Evolutionary conservation across 2,797 vertebrate species (phyloP).

Genomic region (Petrocephalus schoutedeni): DNA sequence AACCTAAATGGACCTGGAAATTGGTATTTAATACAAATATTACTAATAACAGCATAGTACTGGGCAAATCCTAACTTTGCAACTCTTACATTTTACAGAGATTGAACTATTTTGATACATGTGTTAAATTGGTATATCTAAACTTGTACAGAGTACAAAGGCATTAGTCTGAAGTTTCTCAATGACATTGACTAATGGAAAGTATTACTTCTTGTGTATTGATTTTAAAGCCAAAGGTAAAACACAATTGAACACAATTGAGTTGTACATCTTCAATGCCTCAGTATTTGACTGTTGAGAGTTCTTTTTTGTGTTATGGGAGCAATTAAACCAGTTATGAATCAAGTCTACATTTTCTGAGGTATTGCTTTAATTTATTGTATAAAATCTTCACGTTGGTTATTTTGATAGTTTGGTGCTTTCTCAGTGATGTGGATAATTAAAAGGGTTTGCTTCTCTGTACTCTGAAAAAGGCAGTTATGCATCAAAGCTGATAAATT

Average conservation of each 20-base stretch:
- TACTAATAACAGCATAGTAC: not conserved
- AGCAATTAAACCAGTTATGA: not conserved
- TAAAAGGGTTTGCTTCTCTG: conserved; percentile 28
- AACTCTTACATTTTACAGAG: conserved; percentile 6
- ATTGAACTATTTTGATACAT: not conserved
- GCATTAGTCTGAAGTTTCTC: not conserved
- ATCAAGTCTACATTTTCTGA: not conserved
- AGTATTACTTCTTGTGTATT: conserved; percentile 22
- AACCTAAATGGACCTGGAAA: not conserved
- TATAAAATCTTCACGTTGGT: not conserved
- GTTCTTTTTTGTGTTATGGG: not conserved
- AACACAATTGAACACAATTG: not conserved
- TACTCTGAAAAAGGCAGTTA: conserved; percentile 32
- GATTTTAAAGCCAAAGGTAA: conserved; percentile 45
- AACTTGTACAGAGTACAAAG: conserved; percentile 24
- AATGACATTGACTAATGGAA: conserved; percentile 25
- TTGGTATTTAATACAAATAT: not conserved
- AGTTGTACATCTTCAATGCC: not conserved
- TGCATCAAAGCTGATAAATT: conserved; percentile 24
- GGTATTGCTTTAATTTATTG: not conserved
- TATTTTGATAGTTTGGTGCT: conserved; percentile 25
- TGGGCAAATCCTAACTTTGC: not conserved
- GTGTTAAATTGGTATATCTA: not conserved
- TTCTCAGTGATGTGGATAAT: conserved; percentile 35
- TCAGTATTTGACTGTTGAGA: conserved; percentile 23